phyloP scores from a whole-genome alignment of 2,797 vertebrate genomes.

The Neopelma chrysocephalum region DNA sequence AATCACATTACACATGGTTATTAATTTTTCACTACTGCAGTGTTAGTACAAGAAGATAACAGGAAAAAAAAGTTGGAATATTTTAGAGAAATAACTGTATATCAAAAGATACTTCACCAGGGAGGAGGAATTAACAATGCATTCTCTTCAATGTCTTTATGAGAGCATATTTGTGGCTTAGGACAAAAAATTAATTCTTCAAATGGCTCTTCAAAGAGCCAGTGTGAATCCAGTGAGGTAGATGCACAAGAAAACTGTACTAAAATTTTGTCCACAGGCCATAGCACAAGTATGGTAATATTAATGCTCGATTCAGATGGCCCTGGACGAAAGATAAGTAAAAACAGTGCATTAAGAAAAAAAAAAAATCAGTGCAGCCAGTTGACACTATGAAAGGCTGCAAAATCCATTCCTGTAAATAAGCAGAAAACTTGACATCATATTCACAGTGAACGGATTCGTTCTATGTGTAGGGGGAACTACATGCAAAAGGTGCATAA shows the following conservation, averaged over 20 bases:
- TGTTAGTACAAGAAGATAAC: background rate
- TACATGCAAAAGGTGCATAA: background rate
- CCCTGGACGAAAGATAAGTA: background rate
- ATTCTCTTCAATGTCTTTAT: background rate
- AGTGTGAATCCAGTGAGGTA: background rate
- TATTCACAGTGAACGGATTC: background rate
- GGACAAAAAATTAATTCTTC: background rate
- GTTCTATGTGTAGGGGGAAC: accelerated
- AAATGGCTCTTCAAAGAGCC: accelerated
- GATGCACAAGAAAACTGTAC: background rate
- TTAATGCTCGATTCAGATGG: background rate
- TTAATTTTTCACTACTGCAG: background rate
- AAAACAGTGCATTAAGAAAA: background rate
- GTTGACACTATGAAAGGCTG: background rate
- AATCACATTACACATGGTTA: background rate
- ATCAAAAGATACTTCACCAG: background rate
- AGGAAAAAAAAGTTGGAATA: background rate
- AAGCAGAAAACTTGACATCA: background rate
- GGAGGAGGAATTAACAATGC: background rate
- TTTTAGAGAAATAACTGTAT: background rate
- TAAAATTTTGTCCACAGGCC: background rate
- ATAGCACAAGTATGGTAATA: background rate
- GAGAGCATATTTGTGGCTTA: background rate
- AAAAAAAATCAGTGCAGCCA: background rate
- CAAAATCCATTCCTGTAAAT: background rate